Evolutionary conservation across 2,888 invertebrate genomes (phyloP).

Genomic region (Scaptomyza parva): DNA sequence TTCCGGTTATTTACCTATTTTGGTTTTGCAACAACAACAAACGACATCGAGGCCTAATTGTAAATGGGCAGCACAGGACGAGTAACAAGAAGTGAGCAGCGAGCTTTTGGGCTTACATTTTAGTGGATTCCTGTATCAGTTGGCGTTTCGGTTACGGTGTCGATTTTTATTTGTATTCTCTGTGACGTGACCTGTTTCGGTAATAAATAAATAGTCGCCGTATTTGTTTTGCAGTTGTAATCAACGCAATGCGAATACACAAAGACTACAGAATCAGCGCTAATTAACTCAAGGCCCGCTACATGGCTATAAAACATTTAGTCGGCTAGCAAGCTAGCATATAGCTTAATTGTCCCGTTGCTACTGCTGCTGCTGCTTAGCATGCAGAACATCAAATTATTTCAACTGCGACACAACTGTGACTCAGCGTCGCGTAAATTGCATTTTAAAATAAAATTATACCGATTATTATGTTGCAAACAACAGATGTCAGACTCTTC

Average conservation of each 20-base stretch:
- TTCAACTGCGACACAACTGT: conserved; percentile 28
- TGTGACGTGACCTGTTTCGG: conserved; percentile 70
- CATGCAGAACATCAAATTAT: conserved; percentile 53
- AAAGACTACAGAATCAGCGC: conserved; percentile 60
- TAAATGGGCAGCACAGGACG: conserved; percentile 50
- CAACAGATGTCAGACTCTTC: conserved; percentile 71
- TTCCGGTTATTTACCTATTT: conserved; percentile 80
- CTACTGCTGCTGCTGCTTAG: conserved; percentile 41
- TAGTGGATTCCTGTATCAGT: conserved; percentile 53
- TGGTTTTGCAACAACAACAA: conserved; percentile 64
- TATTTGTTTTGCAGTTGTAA: conserved; percentile 69
- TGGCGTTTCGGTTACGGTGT: conserved; percentile 65
- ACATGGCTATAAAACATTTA: conserved; percentile 40
- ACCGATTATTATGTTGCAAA: conserved; percentile 77
- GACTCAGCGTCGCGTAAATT: conserved; percentile 67
- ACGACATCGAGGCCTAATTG: conserved; percentile 56
- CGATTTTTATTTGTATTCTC: conserved; percentile 71
- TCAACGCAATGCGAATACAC: conserved; percentile 53
- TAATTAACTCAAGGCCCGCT: conserved; percentile 62
- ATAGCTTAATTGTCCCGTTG: conserved; percentile 41
- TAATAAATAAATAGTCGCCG: conserved; percentile 69
- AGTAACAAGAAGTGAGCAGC: neutral
- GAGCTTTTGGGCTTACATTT: conserved; percentile 13
- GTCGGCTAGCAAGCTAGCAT: neutral
- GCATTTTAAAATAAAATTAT: conserved; percentile 80